phyloP scores from a whole-genome alignment of 2,797 vertebrate genomes.

The Peromyscus nudipes region DNA sequence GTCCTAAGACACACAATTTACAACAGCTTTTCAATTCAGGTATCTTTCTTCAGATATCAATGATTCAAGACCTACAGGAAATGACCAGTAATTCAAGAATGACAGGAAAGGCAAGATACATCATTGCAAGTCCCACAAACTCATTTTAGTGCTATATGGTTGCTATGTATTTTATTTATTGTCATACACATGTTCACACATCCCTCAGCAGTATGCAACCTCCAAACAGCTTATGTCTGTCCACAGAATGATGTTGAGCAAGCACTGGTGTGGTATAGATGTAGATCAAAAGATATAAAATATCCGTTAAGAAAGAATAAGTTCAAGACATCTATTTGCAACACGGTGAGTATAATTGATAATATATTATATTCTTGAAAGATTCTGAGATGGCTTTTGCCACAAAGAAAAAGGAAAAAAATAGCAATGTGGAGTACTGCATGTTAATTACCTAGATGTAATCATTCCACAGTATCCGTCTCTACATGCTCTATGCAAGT shows the following conservation, averaged over 20 bases:
- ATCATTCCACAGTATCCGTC: background rate
- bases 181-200: background rate
- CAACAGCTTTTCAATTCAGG: background rate
- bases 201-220: background rate
- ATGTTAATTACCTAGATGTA: background rate
- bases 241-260: background rate
- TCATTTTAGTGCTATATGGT: background rate
- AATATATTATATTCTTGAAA: constrained; percentile 14
- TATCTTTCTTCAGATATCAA: background rate
- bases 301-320: background rate
- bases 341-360: background rate
- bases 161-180: background rate
- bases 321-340: background rate
- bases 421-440: background rate
- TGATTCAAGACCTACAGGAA: background rate
- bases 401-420: background rate
- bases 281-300: background rate
- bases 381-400: background rate
- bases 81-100: background rate
- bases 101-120: background rate
- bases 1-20: background rate
- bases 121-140: background rate
- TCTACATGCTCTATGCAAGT: background rate
- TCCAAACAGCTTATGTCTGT: background rate
- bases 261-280: rapidly evolving